Base-by-base conservation (phyloP, 1,140 invertebrate genomes). In the Augochlora pura region DNA sequence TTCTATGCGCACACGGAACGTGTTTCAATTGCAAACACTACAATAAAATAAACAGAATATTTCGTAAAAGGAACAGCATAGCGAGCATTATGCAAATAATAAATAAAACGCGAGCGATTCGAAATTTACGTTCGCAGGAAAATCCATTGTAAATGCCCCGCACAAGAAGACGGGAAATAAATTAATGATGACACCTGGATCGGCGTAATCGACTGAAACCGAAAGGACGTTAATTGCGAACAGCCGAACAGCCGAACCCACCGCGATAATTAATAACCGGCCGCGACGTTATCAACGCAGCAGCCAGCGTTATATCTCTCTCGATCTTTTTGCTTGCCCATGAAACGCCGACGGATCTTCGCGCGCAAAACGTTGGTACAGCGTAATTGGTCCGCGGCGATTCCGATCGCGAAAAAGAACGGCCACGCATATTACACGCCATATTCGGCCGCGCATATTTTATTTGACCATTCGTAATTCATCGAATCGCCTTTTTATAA, bases 151-250 rank as follows among this genome's bases (percentile, higher is more conserved):
- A 62, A 69, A 70, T 39, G 74, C 38, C 60, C 42, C n/a, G 27
- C 25, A 67, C n/a, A 32, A 54, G 21, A 62, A 32, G 59, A 42
- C 25, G 66, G 59, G 54, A 63, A 71, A n/a, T 77, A 90, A 92
- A 92, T 92, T 91, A 91, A 91, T 89, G 88, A 87, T 77, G 80
- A 57, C 62, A 74, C 73, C 42, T 57, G 81, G 73, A 79, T 86
- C 84, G 79, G 76, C 64, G 86, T 87, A 91, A 92, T 92, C 91
- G 91, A 91, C 87, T 85, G 85, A 87, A 87, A 91, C 83, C 84
- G 90, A 91, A 91, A 88, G 83, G 83, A 87, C 84, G 87, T 88
- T 92, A 92, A 92, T 92, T 92, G 86, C 89, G 87, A 91, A 90
- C 87, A 90, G 85, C 85, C 89, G 87, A 91, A 90, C 87, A 90